Conservation (phyloP, 2,113 vertebrate species). For the Eubucco bourcierii region DNA sequence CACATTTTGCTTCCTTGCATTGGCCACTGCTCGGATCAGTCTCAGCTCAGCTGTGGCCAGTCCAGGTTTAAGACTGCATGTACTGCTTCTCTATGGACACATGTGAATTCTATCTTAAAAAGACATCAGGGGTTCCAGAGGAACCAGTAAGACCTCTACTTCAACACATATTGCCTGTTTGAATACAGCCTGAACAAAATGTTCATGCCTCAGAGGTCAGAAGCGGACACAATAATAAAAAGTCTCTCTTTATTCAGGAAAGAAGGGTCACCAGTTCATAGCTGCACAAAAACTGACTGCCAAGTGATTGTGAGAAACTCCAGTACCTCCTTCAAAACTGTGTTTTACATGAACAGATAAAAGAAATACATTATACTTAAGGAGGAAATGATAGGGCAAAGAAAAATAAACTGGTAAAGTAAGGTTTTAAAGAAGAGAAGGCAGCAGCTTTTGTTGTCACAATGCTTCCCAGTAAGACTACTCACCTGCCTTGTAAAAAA, state of each 20-base stretch:
- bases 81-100: background rate
- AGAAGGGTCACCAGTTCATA: background rate
- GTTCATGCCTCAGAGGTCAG: background rate
- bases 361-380: background rate
- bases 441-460: background rate
- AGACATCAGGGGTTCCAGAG: background rate
- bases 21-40: background rate
- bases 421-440: background rate
- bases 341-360: background rate
- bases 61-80: background rate
- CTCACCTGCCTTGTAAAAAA: background rate
- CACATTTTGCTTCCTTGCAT: background rate
- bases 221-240: background rate
- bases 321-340: background rate
- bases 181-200: background rate
- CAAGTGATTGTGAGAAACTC: rapidly evolving
- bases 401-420: background rate
- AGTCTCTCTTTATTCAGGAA: background rate
- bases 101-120: background rate
- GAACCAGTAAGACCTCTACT: background rate
- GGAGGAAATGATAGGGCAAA: background rate
- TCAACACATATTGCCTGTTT: background rate
- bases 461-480: background rate
- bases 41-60: background rate
- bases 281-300: background rate